phyloP scores from a whole-genome alignment of 2,113 vertebrate genomes.

The Eolophus roseicapilla region DNA sequence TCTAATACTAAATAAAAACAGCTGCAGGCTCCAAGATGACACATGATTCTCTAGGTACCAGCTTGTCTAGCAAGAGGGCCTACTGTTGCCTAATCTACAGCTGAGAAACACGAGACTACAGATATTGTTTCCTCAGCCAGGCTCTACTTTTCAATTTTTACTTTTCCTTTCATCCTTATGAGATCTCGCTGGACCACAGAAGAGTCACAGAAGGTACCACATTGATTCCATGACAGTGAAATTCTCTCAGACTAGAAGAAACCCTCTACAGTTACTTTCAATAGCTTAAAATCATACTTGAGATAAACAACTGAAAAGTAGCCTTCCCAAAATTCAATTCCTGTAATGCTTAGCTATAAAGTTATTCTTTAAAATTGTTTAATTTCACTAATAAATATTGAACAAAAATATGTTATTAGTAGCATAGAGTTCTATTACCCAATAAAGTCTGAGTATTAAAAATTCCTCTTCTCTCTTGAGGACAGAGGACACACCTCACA shows the following conservation, averaged over 20 bases:
- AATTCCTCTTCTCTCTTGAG: neutral
- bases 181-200: neutral
- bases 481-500: neutral
- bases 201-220: neutral
- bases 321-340: neutral
- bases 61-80: neutral
- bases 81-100: neutral
- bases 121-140: neutral
- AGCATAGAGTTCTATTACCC: neutral
- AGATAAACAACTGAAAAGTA: neutral
- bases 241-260: neutral
- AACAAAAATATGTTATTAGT: neutral
- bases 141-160: neutral
- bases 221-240: neutral
- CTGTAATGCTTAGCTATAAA: neutral
- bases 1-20: neutral
- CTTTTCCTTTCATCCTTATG: neutral
- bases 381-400: neutral
- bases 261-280: neutral
- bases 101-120: neutral
- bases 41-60: neutral
- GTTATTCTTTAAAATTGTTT: neutral
- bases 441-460: neutral
- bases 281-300: neutral
- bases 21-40: neutral